These are phyloP conservation scores for Ailurus styani DNA, from an alignment of 2,113 vertebrate genomes.

Conservation along the genomic window DNA sequence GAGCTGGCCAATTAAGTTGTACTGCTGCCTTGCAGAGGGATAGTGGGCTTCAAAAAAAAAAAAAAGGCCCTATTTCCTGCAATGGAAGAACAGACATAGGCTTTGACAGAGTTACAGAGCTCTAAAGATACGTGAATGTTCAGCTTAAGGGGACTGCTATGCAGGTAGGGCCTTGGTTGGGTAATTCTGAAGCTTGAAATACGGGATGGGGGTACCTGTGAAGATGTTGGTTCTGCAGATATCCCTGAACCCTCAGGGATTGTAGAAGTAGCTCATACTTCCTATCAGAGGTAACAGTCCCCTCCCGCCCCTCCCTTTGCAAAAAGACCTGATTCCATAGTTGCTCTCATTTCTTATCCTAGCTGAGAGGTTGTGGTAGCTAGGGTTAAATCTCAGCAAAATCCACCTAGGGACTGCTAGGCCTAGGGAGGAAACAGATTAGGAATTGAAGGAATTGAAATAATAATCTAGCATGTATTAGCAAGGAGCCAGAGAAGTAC, in stretches of 20 bases:
- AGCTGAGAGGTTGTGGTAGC: neutral
- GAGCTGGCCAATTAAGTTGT: neutral
- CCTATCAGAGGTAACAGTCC: neutral
- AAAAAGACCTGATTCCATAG: neutral
- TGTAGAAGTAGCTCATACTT: neutral
- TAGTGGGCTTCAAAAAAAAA: neutral
- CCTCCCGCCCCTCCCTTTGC: neutral
- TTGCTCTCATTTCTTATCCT: neutral
- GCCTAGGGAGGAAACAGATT: neutral
- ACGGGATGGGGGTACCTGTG: neutral
- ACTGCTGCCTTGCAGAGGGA: neutral
- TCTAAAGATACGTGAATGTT: neutral
- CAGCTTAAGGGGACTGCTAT: neutral
- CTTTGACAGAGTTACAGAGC: neutral
- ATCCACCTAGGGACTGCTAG: neutral
- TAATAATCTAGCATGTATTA: neutral
- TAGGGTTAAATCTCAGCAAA: neutral
- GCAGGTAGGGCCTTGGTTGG: neutral
- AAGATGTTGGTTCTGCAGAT: neutral
- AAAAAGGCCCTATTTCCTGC: neutral
- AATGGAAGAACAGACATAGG: neutral
- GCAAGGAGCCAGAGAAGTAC: neutral
- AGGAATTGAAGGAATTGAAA: neutral
- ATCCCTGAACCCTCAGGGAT: neutral
- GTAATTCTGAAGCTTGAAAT: neutral